Base-by-base conservation (phyloP, 2,888 invertebrate species). In the Dione juno region DNA sequence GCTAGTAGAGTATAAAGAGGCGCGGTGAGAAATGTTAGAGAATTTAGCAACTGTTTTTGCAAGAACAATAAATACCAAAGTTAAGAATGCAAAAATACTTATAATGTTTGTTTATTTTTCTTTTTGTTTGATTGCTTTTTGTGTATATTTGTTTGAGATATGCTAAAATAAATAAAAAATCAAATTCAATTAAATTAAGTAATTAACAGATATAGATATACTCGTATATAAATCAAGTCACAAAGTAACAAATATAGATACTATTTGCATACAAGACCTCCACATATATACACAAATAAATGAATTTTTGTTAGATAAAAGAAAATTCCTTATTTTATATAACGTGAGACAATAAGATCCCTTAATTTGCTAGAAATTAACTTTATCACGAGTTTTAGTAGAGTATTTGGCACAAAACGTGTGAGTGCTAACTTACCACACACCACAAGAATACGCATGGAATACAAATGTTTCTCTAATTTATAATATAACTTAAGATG, bases 311-410 rank as follows among this genome's bases (percentile, higher is more conserved):
- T n/a, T n/a, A 37, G 16, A 53, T 54, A n/a, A 54, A 16, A n/a
- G 35, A 37, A 50, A 54, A 16, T 11, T 54, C 57, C 1, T 11
- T 13, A 40, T 16, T 57, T 13, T 35, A 57, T 19, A 37, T 57
- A 57, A 16, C 37, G 10, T n/a, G 35, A 54, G 6, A 54, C 37
- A 35, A 40, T 37, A 40, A 13, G 37, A 57, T 11, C n/a, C 9
- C 28, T 11, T 43, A 61, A 43, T 61, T 28, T 28, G 41, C 41
- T 59, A n/a, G 14, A 43, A 45, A 61, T 45, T 58, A 67, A 67
- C 58, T 67, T 50, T 67, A 61, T 61, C 58, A 19, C 21, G 48
- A 58, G 37, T 57, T 50, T 58, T 58, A 45, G 48, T 54, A n/a
- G 21, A 45, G 45, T 48, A 41, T 57, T 37, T 45, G 19, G 66